Percentiles rank a stretch among this genome's conserved stretches.
These are phyloP conservation scores for Clinocottus analis DNA, from an alignment of 2,113 vertebrate genomes.

Conservation along the genomic window DNA sequence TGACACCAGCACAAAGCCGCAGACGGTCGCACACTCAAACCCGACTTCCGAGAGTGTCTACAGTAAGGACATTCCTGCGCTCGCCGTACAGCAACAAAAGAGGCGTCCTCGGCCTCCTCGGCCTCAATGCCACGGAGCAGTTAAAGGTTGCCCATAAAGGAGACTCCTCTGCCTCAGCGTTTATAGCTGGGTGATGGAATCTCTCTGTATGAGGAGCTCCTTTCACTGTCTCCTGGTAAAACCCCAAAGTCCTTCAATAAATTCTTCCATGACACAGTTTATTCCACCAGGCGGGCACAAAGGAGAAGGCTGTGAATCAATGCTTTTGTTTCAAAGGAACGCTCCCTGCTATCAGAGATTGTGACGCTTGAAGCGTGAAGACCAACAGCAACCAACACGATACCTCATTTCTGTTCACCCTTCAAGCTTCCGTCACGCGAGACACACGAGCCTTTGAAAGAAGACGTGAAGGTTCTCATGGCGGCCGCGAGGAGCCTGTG, in stretches of 20 bases:
- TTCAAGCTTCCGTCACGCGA: constrained; percentile 65
- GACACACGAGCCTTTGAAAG: constrained; percentile 69
- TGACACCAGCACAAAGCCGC: constrained; percentile 76
- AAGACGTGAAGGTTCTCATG: constrained; percentile 64
- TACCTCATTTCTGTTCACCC: constrained; percentile 35
- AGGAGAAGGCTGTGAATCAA: constrained; percentile 66
- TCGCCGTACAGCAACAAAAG: constrained; percentile 70
- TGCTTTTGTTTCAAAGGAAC: constrained; percentile 71
- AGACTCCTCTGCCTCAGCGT: constrained; percentile 61
- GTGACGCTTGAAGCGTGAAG: constrained; percentile 63
- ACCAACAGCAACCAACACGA: constrained; percentile 69
- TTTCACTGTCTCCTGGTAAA: constrained; percentile 79
- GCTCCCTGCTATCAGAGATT: constrained; percentile 58
- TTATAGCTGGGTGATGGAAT: constrained; percentile 75
- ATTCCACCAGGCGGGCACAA: constrained; percentile 65
- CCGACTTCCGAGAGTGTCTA: constrained; percentile 80
- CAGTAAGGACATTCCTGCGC: constrained; percentile 77
- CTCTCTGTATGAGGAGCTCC: constrained; percentile 62
- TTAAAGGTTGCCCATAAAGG: constrained; percentile 78
- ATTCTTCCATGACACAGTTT: constrained; percentile 71
- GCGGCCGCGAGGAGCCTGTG: constrained; percentile 45
- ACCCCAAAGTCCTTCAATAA: constrained; percentile 70
- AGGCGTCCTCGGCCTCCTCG: constrained; percentile 66
- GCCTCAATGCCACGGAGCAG: constrained; percentile 68
- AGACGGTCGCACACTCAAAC: constrained; percentile 74